These are phyloP conservation scores for Canis aureus DNA, from an alignment of 2,113 vertebrate species.

Conservation along the genomic window DNA sequence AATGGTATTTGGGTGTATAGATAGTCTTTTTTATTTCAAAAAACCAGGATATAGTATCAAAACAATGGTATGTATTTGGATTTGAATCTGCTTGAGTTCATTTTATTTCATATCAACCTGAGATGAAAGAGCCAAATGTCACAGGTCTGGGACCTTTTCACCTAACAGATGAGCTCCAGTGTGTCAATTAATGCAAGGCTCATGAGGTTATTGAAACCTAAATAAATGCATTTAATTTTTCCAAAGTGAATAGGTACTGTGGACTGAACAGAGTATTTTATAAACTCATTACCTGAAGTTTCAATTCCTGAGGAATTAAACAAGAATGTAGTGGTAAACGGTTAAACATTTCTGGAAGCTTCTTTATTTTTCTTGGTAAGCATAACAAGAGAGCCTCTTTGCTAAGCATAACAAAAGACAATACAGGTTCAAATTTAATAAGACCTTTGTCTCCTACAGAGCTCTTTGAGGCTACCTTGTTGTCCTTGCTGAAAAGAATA, in stretches of 20 bases:
- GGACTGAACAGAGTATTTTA: background rate
- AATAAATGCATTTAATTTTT: background rate
- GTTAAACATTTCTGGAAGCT: constrained; percentile 13
- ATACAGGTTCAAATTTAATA: background rate
- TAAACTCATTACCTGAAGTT: background rate
- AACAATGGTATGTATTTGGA: background rate
- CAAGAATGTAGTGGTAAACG: background rate
- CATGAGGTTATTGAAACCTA: background rate
- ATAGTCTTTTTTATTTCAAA: background rate
- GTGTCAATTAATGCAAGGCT: background rate
- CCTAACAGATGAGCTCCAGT: background rate
- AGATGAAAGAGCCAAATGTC: background rate
- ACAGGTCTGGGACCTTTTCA: background rate
- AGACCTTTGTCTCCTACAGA: background rate
- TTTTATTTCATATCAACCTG: constrained; percentile 8
- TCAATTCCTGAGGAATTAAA: background rate
- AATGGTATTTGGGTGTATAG: background rate
- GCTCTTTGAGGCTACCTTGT: background rate
- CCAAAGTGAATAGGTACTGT: background rate
- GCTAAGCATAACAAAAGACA: background rate
- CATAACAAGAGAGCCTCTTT: background rate
- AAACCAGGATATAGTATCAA: background rate
- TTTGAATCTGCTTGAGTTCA: background rate
- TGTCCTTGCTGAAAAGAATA: background rate
- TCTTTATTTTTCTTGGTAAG: constrained; percentile 60